Evolutionary conservation across 2,888 invertebrate genomes (phyloP).

Genomic region (Pteria penguin): DNA sequence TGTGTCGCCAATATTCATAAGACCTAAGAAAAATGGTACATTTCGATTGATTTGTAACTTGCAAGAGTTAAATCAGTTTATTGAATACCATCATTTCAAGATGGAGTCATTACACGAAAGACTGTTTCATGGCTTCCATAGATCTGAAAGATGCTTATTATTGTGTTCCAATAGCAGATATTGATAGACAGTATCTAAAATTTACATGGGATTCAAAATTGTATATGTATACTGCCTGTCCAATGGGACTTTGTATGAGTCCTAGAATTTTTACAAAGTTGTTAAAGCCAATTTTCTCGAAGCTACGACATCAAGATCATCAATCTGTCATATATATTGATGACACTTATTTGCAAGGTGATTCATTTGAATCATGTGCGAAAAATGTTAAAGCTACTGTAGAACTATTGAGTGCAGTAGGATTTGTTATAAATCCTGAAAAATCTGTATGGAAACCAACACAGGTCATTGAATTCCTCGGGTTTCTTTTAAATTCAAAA

Average conservation of each 20-base stretch:
- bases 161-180: conserved; percentile 32
- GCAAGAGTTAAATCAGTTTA: conserved; percentile 31
- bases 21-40: conserved; percentile 38
- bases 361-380: neutral
- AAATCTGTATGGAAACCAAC: neutral
- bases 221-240: conserved; percentile 41
- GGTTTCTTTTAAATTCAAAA: neutral
- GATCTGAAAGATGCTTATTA: conserved; percentile 48
- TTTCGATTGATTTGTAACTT: conserved; percentile 42
- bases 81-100: conserved; percentile 45
- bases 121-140: conserved; percentile 31
- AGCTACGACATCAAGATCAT: conserved; percentile 28
- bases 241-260: conserved; percentile 44
- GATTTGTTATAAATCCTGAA: conserved; percentile 9
- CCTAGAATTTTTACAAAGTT: conserved; percentile 50
- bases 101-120: conserved; percentile 45
- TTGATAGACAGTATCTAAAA: conserved; percentile 34
- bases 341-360: conserved; percentile 33
- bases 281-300: conserved; percentile 47
- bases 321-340: conserved; percentile 46
- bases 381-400: neutral
- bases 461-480: neutral
- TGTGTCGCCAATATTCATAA: conserved; percentile 37
- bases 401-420: neutral
- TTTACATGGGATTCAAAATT: conserved; percentile 39